Evolutionary conservation across 1,140 invertebrate species (phyloP), one percentile per base, ranked within the genome.

Genomic region (Panagrolaimus sp.): DNA sequence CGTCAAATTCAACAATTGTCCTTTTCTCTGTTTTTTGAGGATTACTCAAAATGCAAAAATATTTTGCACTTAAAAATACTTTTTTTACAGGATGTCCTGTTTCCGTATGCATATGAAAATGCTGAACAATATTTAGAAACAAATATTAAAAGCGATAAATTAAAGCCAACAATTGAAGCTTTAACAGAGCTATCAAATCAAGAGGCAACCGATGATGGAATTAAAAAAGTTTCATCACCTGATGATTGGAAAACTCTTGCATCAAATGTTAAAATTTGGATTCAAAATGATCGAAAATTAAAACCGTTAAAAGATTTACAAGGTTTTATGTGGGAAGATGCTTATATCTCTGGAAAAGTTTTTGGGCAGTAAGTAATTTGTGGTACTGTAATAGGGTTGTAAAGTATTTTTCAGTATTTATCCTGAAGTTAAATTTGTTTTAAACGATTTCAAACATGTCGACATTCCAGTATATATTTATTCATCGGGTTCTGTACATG

Each of bases 401-500:
- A 57, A 7, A 46, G 23, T 25, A 43, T 46, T 43, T 86, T 85
- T 69, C 85, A 93, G 92, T 83, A 86, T 95, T 48, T 95, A 90
- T 82, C 88, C 90, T 27, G 92, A 96, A 85, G 91, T 94, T 1
- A 84, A 87, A 1, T 85, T 85, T 67, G 88, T 89, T 14, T 85
- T 96, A 44, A 86, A 90, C 77, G 83, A 86, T 67, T 91, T 92
- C 89, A 84, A 83, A 14, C 79, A 85, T 0, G 78, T 85, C 57
- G 88, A 88, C 8, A 88, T 89, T 66, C 87, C 88, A 74, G 84
- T 95, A 43, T 92, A 90, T 76, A 88, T 94, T 57, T 96, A 92
- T 79, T 95, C 92, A 0, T 93, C 92, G 65, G 93, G 92, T 57
- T 93, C 91, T 75, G 88, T 92, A 0, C 88, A 90, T 79, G 90